Base-by-base conservation (phyloP, 2,113 vertebrate species). In the Laterallus jamaicensis region DNA sequence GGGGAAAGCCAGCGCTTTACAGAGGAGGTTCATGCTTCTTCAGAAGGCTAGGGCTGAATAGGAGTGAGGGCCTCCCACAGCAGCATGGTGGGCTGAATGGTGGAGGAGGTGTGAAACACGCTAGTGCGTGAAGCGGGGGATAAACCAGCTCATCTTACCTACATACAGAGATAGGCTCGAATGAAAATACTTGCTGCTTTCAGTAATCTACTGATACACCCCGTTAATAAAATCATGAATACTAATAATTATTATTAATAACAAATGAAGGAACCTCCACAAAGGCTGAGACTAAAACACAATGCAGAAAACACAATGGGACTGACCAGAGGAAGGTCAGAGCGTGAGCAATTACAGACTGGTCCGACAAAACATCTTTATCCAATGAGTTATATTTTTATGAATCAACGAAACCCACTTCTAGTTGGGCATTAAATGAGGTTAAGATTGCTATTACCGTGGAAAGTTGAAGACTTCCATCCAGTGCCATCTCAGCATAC, bases 81-180 rank as follows among this genome's bases (percentile, higher is more conserved):
- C 1, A 5, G 47, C 42, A 1, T 0, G 0, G 4, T 4, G 67
- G 70, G 54, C 71, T 66, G 54, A 37, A 17, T 15, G 37, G 37
- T 4, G 47, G 22, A 62, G 74, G 40, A 50, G 32, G 3, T 14
- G 44, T 14, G 68, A 82, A 74, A 93, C 19, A 16, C 19, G 20
- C 25, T 75, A 69, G 60, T 15, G 3, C 0, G 2, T 2, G 56
- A 49, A 44, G 19, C 9, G 29, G 62, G 28, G 25, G 52, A 66
- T n/a, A 76, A 93, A 76, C 20, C 58, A 35, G 26, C 22, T 59
- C 39, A 32, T 29, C 81, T 63, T 35, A 39, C 17, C 19, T 52
- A 47, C 2, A 0, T 10, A 19, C 8, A 2, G 44, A 31, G 24
- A 64, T 6, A 66, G 66, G 28, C 47, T 73, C 52, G 24, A 62